Evolutionary conservation across 2,888 invertebrate species (phyloP), one percentile per base, ranked within the genome.

Genomic region (Zeuzera pyrina): DNA sequence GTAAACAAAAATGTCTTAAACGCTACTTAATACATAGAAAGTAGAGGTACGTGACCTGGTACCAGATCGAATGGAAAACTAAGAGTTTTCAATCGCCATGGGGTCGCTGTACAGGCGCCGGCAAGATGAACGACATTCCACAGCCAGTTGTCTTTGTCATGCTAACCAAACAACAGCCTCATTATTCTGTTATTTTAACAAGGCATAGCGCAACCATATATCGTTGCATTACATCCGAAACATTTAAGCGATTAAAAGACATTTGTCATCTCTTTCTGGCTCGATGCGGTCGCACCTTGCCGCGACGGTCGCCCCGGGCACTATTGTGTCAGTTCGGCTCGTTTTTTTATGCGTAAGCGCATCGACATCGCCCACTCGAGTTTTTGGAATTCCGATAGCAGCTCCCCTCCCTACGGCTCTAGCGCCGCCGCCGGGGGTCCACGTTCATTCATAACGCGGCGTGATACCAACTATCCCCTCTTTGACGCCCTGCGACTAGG

Each of bases 161-260:
- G 77, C 66, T 70, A 79, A 78, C 65, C 69, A 76, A 74, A 76
- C 70, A 73, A 55, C 52, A 56, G 57, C 49, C 60, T 72, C 69
- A 70, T 72, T 77, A 77, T 74, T 68, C 72, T 69, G 76, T 67
- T 74, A 79, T 78, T 78, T 79, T 78, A 79, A 79, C 69, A 65
- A 72, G 60, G 57, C 76, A 62, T 69, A 57, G 51, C 58, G 52
- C 50, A 53, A 54, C 52, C 47, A 44, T 39, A 28, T 12, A 14
- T 13, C 15, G 28, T 28, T 15, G 8, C 28, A 7, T 15, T 28
- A 28, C 14, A 15, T 10, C n/a, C 12, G 12, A 24, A 19, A 12
- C 28, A 27, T 34, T 34, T 34, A 38, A 33, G 37, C 36, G 29
- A 19, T 30, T 24, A 36, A 37, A 36, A 30, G 10, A 27, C 41